phyloP scores from a whole-genome alignment of 2,113 vertebrate species.

The Cebus imitator region DNA sequence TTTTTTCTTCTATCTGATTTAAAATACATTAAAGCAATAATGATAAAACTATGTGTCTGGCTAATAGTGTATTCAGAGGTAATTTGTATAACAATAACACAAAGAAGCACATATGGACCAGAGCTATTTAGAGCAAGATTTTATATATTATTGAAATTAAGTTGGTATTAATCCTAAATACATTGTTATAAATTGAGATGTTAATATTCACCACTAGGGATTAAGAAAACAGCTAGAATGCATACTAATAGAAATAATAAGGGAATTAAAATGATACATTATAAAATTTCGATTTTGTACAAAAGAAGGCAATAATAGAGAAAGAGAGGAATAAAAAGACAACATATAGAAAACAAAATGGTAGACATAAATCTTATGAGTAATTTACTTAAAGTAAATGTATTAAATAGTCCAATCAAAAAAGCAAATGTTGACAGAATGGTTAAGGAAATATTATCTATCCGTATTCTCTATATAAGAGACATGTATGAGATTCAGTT shows the following conservation, averaged over 20 bases:
- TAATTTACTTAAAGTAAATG: background rate
- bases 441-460: background rate
- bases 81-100: background rate
- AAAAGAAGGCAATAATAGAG: background rate
- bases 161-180: background rate
- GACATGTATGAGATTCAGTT: background rate
- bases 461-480: background rate
- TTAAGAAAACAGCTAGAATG: background rate
- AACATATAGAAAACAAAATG: background rate
- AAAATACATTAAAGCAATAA: conserved; percentile 10
- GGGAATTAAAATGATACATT: background rate
- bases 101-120: background rate
- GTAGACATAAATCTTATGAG: background rate
- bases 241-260: background rate
- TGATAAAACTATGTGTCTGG: background rate
- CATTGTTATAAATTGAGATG: background rate
- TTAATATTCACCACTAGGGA: background rate
- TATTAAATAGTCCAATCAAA: background rate
- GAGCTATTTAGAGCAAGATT: background rate
- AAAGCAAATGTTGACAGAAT: background rate
- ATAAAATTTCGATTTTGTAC: background rate
- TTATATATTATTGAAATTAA: background rate
- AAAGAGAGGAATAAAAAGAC: background rate
- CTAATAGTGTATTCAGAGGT: background rate
- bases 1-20: background rate